phyloP scores from a whole-genome alignment of 1,140 invertebrate species.

The Branchinecta lynchi region DNA sequence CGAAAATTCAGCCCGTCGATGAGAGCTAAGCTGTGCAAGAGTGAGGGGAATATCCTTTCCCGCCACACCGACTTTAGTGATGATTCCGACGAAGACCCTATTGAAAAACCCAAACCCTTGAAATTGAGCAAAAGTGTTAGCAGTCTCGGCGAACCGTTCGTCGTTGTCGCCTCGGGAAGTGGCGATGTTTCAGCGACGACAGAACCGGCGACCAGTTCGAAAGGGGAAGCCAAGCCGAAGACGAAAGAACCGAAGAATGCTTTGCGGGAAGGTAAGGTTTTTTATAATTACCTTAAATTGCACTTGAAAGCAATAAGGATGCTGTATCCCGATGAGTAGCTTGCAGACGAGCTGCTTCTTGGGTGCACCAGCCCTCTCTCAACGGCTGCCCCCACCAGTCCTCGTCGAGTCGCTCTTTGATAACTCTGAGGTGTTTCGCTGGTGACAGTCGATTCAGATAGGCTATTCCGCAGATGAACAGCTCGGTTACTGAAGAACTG shows the following conservation, averaged over 20 bases:
- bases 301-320: too few species aligned
- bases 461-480: too few species aligned
- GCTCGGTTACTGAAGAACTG: too few species aligned
- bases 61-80: not conserved
- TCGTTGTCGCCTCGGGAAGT: constrained; percentile 46
- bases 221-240: constrained; percentile 19
- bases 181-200: constrained; percentile 31
- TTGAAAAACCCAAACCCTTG: constrained; percentile 20
- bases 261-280: not conserved
- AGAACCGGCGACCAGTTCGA: constrained; percentile 24
- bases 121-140: constrained; percentile 66
- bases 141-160: constrained; percentile 76
- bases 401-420: too few species aligned
- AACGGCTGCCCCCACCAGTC: too few species aligned
- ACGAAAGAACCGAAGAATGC: not conserved
- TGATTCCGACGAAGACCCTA: not conserved
- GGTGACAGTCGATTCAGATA: too few species aligned
- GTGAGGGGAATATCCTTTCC: not conserved
- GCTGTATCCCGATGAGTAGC: too few species aligned
- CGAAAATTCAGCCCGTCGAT: not conserved
- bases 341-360: too few species aligned
- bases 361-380: too few species aligned
- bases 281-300: too few species aligned
- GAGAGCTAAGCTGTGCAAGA: constrained; percentile 17
- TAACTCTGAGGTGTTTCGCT: too few species aligned